These are phyloP conservation scores for Hirundichthys speculiger DNA, from an alignment of 2,113 vertebrate species.

Conservation along the genomic window DNA sequence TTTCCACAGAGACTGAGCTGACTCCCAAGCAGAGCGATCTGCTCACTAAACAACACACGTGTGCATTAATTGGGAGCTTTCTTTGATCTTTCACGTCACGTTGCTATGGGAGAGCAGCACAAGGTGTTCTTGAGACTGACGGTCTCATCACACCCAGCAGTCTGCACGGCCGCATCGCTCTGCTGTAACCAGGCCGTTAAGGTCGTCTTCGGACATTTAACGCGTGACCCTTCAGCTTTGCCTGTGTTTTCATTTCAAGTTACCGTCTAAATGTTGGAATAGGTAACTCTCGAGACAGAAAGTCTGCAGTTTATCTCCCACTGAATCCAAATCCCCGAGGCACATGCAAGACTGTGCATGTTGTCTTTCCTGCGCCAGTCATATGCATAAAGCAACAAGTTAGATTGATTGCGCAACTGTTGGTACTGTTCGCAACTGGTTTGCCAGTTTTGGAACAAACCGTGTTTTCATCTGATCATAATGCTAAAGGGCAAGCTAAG, in stretches of 20 bases:
- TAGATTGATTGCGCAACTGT: too few relatives aligned
- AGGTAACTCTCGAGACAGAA: neutral
- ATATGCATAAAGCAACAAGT: neutral
- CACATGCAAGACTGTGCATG: conserved; percentile 28
- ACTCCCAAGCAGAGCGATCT: neutral
- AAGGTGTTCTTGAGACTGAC: too few relatives aligned
- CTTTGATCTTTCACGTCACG: conserved; percentile 49
- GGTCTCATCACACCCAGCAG: conserved; percentile 1
- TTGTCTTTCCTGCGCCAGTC: conserved; percentile 7
- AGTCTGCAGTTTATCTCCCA: neutral
- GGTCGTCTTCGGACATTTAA: too few relatives aligned
- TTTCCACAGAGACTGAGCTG: too few relatives aligned
- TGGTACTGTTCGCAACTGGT: too few relatives aligned
- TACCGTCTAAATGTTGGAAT: neutral
- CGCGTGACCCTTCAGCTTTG: too few relatives aligned
- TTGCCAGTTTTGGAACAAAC: too few relatives aligned
- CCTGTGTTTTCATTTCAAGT: too few relatives aligned
- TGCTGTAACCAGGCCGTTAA: neutral
- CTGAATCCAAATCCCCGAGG: conserved; percentile 9
- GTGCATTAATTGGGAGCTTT: conserved; percentile 50
- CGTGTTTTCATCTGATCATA: too few relatives aligned
- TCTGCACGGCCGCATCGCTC: too few relatives aligned
- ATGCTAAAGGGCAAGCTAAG: too few relatives aligned
- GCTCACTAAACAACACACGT: conserved; percentile 18
- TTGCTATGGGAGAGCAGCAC: conserved; percentile 49